Evolutionary conservation across 2,888 invertebrate genomes (phyloP).

Genomic region (Hololepta plana): DNA sequence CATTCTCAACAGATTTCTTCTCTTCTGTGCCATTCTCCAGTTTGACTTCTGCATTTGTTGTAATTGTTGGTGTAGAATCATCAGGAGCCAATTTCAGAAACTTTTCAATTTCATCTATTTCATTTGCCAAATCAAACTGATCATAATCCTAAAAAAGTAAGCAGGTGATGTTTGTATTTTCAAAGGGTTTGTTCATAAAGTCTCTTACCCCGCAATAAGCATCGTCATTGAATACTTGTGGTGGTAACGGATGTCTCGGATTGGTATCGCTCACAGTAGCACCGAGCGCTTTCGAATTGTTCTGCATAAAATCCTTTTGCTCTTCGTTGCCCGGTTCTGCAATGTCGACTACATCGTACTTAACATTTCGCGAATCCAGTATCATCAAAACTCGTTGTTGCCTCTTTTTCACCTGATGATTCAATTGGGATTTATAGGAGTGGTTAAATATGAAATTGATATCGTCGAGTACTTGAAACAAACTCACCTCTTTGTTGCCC

Average conservation of each 20-base stretch:
- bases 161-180: no score
- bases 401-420: constrained; percentile 73
- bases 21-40: constrained; percentile 19
- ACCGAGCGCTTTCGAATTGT: constrained; percentile 58
- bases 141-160: constrained; percentile 63
- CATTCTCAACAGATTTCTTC: constrained; percentile 4
- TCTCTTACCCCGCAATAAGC: constrained; percentile 76
- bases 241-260: constrained; percentile 69
- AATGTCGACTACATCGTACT: constrained; percentile 83
- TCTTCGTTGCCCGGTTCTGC: constrained; percentile 81
- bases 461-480: constrained; percentile 2
- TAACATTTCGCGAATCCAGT: constrained; percentile 77
- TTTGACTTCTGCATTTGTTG: constrained; percentile 29
- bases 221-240: constrained; percentile 86
- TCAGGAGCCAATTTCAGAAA: constrained; percentile 62
- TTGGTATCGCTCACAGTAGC: constrained; percentile 54
- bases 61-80: constrained; percentile 28
- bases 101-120: constrained; percentile 74
- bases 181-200: constrained; percentile 6
- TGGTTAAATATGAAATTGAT: neutral
- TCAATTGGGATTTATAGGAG: neutral
- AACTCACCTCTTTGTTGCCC: constrained; percentile 81
- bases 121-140: constrained; percentile 79
- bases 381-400: constrained; percentile 90
- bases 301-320: constrained; percentile 84